Base-by-base conservation (phyloP, 2,797 vertebrate species). In the Pteronotus mesoamericanus region DNA sequence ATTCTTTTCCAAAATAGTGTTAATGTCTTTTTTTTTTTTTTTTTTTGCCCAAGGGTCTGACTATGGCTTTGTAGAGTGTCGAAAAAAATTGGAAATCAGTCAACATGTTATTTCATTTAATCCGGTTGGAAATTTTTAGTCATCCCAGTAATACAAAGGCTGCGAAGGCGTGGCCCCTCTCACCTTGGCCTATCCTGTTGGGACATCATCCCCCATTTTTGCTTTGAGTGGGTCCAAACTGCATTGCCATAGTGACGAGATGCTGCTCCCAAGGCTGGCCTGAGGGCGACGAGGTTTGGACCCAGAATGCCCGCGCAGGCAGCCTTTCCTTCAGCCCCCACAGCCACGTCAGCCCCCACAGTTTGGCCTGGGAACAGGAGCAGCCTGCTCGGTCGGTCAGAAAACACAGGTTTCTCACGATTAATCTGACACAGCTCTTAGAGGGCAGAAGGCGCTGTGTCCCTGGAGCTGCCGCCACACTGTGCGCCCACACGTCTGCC, bases 401-500 rank as follows among this genome's bases (percentile, higher is more conserved):
- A 66, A 46, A 19, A 1, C 14, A 1, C 32, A 2, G 3, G 21
- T 34, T 39, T 14, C 69, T 66, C 22, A 14, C 37, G 9, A 22
- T 68, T 11, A 29, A 32, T 29, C 21, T 29, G 9, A 39, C 0
- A 0, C 8, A 22, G n/a, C 39, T 8, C 2, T 5, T 26, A 21
- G 55, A 46, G 8, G 24, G 19, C 34, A 5, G 55, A 29, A 71
- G 14, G 9, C 51, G 34, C 55, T 32, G 18, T 7, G 11, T 48
- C 59, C 5, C 59, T 29, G 15, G 16, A 14, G 1, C 1, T 3
- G 3, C 8, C 3, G 0, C 29, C 16, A 0, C 9, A 5, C 15
- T 2, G 3, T 24, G 42, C 21, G 26, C 37, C 42, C 14, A 1
- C 9, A 22, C 29, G 1, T 37, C 37, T 42, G 51, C 57, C n/a